phyloP scores from a whole-genome alignment of 2,113 vertebrate species.

The Austrofundulus limnaeus region DNA sequence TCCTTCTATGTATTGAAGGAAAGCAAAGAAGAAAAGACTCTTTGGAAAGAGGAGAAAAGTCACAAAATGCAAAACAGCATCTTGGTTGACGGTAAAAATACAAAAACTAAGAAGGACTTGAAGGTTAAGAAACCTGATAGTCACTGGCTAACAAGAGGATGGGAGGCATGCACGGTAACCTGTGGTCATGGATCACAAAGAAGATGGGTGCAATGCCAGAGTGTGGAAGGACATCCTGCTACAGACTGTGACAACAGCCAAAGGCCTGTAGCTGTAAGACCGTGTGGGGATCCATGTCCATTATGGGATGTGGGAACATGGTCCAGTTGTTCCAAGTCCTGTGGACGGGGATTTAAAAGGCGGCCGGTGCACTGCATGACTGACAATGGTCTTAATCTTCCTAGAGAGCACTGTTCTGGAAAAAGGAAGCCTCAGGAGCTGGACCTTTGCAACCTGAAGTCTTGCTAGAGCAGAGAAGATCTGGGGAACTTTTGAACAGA shows the following conservation, averaged over 20 bases:
- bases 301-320: conserved; percentile 86
- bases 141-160: conserved; percentile 86
- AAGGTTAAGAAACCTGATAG: conserved; percentile 66
- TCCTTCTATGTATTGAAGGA: conserved; percentile 92
- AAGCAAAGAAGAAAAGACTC: conserved; percentile 84
- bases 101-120: conserved; percentile 72
- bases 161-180: conserved; percentile 87
- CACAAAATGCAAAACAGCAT: conserved; percentile 82
- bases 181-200: conserved; percentile 89
- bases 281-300: conserved; percentile 90
- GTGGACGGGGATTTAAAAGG: conserved; percentile 91
- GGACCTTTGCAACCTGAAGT: conserved; percentile 88
- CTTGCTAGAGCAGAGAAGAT: conserved; percentile 77
- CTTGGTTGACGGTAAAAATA: conserved; percentile 73
- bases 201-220: conserved; percentile 85
- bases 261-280: conserved; percentile 78
- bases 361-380: conserved; percentile 82
- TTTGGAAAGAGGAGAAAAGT: conserved; percentile 75
- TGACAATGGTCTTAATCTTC: conserved; percentile 72
- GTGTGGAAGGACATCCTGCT: conserved; percentile 73
- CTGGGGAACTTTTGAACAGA: background rate
- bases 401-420: conserved; percentile 87
- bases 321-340: conserved; percentile 93
- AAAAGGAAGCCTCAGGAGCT: conserved; percentile 94
- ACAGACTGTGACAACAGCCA: conserved; percentile 78